A percentile compares a stretch with the other conserved stretches of the same genome.
phyloP scores from a whole-genome alignment of 2,113 vertebrate genomes.

The Aspiorhynchus laticeps region DNA sequence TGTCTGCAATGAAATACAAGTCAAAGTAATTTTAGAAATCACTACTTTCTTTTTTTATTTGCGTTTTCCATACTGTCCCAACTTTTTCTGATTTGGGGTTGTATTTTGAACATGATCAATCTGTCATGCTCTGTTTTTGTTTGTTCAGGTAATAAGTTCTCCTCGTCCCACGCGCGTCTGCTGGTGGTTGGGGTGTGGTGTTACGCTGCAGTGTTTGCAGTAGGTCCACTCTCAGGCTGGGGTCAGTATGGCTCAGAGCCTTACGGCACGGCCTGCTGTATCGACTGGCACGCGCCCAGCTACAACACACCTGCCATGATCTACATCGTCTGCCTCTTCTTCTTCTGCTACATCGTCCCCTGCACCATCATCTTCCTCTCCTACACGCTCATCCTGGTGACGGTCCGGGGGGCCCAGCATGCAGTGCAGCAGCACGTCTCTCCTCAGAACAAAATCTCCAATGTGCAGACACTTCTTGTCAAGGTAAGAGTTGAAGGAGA shows the following conservation, averaged over 20 bases:
- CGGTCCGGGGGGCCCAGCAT: constrained; percentile 73
- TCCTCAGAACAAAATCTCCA: constrained; percentile 71
- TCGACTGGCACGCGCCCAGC: constrained; percentile 77
- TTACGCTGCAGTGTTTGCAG: constrained; percentile 79
- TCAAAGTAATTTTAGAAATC: no score
- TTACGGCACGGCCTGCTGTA: constrained; percentile 87
- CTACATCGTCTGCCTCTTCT: constrained; percentile 83
- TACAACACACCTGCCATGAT: constrained; percentile 69
- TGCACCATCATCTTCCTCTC: constrained; percentile 81
- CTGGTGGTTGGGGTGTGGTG: constrained; percentile 80
- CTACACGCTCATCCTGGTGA: constrained; percentile 60
- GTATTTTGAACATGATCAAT: neutral
- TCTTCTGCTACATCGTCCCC: constrained; percentile 86
- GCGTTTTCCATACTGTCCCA: no score
- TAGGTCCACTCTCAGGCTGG: constrained; percentile 79
- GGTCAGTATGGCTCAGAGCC: constrained; percentile 83
- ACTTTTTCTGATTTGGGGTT: no score
- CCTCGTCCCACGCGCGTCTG: constrained; percentile 69
- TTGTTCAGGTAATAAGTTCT: constrained; percentile 80
- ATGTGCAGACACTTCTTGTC: constrained; percentile 75
- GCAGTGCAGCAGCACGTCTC: constrained; percentile 79
- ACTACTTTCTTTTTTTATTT: no score
- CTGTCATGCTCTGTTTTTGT: neutral
- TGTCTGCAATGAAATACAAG: no score
- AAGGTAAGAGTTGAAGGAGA: constrained; percentile 69